Percentiles rank a stretch among this genome's conserved stretches.
Conservation (phyloP, 2,113 vertebrate genomes). For the Bujurquina vittata region DNA sequence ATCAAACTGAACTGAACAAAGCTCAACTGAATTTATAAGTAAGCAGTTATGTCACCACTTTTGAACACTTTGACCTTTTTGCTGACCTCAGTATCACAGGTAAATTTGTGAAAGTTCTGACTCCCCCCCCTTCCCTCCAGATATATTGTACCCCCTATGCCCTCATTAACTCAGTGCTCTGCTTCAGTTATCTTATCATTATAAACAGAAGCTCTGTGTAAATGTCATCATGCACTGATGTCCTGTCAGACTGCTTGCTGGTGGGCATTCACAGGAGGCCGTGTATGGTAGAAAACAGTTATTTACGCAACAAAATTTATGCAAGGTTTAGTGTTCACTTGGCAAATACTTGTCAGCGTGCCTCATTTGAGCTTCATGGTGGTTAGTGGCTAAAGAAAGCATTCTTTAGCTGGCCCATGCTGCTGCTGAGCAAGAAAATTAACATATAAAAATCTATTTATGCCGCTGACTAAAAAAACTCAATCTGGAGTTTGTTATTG, state of each 20-base stretch:
- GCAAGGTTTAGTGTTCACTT: neutral
- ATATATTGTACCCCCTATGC: slow-evolving; percentile 54
- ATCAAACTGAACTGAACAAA: too few species aligned
- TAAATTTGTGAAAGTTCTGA: slow-evolving; percentile 64
- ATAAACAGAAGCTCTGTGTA: slow-evolving; percentile 63
- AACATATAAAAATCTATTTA: neutral
- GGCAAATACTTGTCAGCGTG: neutral
- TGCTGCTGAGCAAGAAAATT: neutral
- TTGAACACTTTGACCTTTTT: slow-evolving; percentile 44
- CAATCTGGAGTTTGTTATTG: neutral
- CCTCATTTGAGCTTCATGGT: slow-evolving; percentile 3
- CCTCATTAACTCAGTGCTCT: slow-evolving; percentile 69
- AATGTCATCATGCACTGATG: slow-evolving; percentile 69
- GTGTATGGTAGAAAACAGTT: neutral
- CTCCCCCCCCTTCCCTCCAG: slow-evolving; percentile 39
- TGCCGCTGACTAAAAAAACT: fast-evolving
- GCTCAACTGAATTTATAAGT: neutral
- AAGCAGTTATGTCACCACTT: neutral
- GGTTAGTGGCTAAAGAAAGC: neutral
- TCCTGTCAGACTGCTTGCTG: slow-evolving; percentile 55
- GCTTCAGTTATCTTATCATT: slow-evolving; percentile 74
- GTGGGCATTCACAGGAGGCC: slow-evolving; percentile 35
- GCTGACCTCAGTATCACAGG: slow-evolving; percentile 46
- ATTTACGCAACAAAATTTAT: slow-evolving; percentile 13
- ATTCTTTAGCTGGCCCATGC: neutral